phyloP scores from a whole-genome alignment of 1,140 invertebrate species.

The Drosophila setifemur region DNA sequence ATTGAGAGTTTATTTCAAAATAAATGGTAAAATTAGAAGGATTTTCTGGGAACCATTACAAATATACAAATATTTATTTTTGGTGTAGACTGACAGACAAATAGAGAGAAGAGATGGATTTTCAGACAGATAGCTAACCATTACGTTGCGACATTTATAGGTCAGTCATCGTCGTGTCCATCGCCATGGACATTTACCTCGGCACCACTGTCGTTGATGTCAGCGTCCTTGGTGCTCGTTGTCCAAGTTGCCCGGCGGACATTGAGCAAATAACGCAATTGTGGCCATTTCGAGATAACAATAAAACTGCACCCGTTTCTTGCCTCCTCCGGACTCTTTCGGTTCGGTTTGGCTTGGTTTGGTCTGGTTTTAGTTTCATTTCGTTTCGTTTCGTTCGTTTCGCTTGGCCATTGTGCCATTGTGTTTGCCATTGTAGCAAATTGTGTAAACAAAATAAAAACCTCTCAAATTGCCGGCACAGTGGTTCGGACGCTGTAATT shows the following conservation, averaged over 20 bases:
- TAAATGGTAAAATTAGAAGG: no score
- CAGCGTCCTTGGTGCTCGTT: conserved; percentile 20
- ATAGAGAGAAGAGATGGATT: conserved; percentile 25
- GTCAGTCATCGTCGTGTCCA: conserved; percentile 38
- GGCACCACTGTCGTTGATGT: conserved; percentile 38
- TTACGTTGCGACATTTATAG: conserved; percentile 50
- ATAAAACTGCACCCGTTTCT: conserved; percentile 67
- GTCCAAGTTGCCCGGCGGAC: conserved; percentile 28
- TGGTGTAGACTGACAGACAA: conserved; percentile 22
- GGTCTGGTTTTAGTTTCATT: conserved; percentile 26
- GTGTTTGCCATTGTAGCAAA: conserved; percentile 53
- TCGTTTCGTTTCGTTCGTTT: conserved; percentile 24
- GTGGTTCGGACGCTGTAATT: no score
- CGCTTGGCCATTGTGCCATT: conserved; percentile 26
- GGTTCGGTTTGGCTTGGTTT: conserved; percentile 19
- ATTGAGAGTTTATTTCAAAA: no score
- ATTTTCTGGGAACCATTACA: no score
- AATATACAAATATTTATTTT: no score
- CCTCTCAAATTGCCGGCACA: conserved; percentile 36
- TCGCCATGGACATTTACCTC: conserved; percentile 31
- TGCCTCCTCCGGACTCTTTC: neutral
- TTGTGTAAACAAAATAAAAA: conserved; percentile 66
- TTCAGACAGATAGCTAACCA: conserved; percentile 37
- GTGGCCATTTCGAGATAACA: conserved; percentile 75
- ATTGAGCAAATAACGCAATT: conserved; percentile 73